A percentile compares a stretch with the other conserved stretches of the same genome.
phyloP scores from a whole-genome alignment of 2,113 vertebrate genomes.

The Mandrillus leucophaeus region DNA sequence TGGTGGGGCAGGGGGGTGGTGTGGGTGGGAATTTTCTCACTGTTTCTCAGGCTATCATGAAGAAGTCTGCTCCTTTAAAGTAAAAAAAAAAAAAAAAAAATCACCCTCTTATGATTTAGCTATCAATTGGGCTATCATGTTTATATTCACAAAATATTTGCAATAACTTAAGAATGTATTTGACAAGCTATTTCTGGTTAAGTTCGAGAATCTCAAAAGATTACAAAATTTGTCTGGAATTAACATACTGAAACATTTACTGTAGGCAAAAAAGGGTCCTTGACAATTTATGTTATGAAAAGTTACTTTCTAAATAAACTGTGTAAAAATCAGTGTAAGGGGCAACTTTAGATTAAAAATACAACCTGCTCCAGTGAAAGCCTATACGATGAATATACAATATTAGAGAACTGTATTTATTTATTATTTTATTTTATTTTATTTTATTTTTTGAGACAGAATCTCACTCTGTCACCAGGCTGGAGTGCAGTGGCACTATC shows the following conservation, averaged over 20 bases:
- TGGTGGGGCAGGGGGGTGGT: too few species aligned
- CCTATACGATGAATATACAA: too few species aligned
- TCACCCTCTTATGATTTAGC: not conserved
- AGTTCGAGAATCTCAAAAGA: not conserved
- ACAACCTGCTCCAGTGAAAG: not conserved
- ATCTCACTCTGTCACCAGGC: too few species aligned
- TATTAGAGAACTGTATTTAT: too few species aligned
- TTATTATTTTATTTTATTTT: too few species aligned
- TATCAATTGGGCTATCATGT: not conserved
- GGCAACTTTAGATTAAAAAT: not conserved
- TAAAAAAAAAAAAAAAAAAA: not conserved
- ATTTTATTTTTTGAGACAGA: too few species aligned
- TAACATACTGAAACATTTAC: not conserved
- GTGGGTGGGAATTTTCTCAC: not conserved
- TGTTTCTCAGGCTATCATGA: not conserved
- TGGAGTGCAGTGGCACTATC: too few species aligned
- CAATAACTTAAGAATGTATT: not conserved
- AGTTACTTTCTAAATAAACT: not conserved
- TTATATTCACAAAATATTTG: not conserved
- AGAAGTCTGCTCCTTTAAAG: not conserved
- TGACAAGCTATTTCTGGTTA: not conserved
- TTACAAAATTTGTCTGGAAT: not conserved
- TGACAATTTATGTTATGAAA: not conserved
- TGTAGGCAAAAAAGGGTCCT: not conserved
- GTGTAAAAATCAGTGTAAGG: not conserved